Evolutionary conservation across 2,113 vertebrate species (phyloP), one percentile per base, ranked within the genome.

Genomic region (Lophochroa leadbeateri): DNA sequence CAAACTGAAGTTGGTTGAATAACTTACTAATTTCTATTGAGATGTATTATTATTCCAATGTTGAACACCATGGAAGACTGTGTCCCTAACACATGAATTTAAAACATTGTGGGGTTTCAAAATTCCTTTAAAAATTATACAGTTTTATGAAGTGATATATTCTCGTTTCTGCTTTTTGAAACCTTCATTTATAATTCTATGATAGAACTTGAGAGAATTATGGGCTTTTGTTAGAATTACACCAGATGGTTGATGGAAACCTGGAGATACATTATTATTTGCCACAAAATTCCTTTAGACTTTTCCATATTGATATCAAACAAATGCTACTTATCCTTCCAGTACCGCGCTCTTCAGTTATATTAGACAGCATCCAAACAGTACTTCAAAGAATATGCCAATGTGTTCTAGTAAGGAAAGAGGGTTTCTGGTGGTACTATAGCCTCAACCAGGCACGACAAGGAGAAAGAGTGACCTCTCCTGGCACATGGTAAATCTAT

Each of bases 381-480:
- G 67, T 5, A 89, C 88, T 94, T 85, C 80, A 82, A 88, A 80
- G 61, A 78, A 79, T 63, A 95, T 78, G 52, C 43, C 41, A 77
- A 39, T 35, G 47, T 12, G 39, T 88, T 77, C 60, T 9, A 75
- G 58, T 13, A 47, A 75, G 35, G 5, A 63, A 80, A 75, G 67
- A 55, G 18, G 16, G 55, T 75, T 83, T 61, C 44, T 63, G 15
- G 43, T 10, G 31, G 20, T 21, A 33, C 25, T 24, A 10, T 6
- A 74, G 23, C 33, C n/a, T 16, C 57, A 89, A 52, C 3, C 7
- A 49, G n/a, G 41, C 71, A 82, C 20, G 47, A 97, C 43, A 76
- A 98, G 96, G 97, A 97, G 97, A 98, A 98, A 98, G 94, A 95
- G 97, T 98, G 98, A 98, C 98, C 98, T 98, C 98, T 98, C 94